Evolutionary conservation across 2,113 vertebrate genomes (phyloP).

Genomic region (Spea bombifrons): DNA sequence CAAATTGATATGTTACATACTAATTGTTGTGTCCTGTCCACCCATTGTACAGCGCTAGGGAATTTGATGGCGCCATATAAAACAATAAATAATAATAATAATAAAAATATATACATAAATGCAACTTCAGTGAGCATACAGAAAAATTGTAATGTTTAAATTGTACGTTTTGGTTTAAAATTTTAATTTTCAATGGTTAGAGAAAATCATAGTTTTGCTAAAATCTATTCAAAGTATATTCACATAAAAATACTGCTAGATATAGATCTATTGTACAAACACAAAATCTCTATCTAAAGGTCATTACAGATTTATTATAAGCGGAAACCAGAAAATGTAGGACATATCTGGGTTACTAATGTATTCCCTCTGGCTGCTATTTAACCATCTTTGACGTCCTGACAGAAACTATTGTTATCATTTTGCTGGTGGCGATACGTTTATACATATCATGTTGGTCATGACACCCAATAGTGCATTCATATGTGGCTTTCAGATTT

Average conservation of each 20-base stretch:
- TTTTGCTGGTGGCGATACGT: slow-evolving; percentile 52
- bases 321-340: slow-evolving; percentile 55
- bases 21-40: too few relatives aligned
- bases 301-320: slow-evolving; percentile 59
- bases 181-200: too few relatives aligned
- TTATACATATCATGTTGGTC: slow-evolving; percentile 54
- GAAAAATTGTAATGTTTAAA: too few relatives aligned
- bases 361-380: slow-evolving; percentile 54
- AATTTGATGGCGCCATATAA: too few relatives aligned
- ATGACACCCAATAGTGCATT: slow-evolving; percentile 41
- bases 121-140: too few relatives aligned
- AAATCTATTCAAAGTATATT: not conserved
- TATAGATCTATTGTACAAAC: slow-evolving; percentile 50
- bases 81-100: too few relatives aligned
- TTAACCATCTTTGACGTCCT: slow-evolving; percentile 56
- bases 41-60: too few relatives aligned
- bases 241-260: slow-evolving; percentile 47
- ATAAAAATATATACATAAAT: too few relatives aligned
- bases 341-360: slow-evolving; percentile 59
- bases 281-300: slow-evolving; percentile 51
- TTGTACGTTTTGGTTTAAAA: too few relatives aligned
- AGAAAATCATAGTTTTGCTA: not conserved
- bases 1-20: too few relatives aligned
- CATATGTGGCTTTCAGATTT: slow-evolving; percentile 40
- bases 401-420: slow-evolving; percentile 57